Base-by-base conservation (phyloP, 2,888 invertebrate genomes). In the Pristionchus maxplancki region DNA sequence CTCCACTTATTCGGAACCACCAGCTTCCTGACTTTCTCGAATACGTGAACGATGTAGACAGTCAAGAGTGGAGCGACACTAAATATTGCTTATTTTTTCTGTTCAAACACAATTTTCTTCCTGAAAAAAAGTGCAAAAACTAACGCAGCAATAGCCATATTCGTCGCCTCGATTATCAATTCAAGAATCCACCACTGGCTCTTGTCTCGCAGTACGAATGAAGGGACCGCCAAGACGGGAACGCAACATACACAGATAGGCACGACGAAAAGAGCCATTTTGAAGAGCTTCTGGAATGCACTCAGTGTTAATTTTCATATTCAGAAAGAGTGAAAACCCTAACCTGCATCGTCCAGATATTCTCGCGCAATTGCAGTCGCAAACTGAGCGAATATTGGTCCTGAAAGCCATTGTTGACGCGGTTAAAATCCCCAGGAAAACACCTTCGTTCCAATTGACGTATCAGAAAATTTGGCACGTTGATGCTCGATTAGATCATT, bases 301-400 rank as follows among this genome's bases (percentile, higher is more conserved):
- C 11, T 53, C 15, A 53, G 48, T 28, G 31, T 28, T 67, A 5
- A 64, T 64, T 64, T 28, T 64, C 5, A 64, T 28, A 9, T 67
- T 34, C 5, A 31, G 34, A 20, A 71, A 4, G n/a, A n/a, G n/a
- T n/a, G n/a, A n/a, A n/a, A n/a, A n/a, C n/a, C n/a, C n/a, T 58
- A 24, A 8, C 71, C 34, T 71, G 71, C 71, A 71, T 71, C 20
- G 71, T 71, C 71, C 71, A 71, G 37, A 71, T 71, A 24, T 71
- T 71, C 24, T 71, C 71, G 34, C 71, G 71, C 6, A 71, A 24
- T 37, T 71, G 71, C 20, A 71, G 24, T 2, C 71, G 71, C 17
- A 71, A 37, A 34, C 71, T 71, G 6, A 71, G 20, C 20, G 37
- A 37, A 20, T 71, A 71, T 24, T 71, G 37, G 24, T 71, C 71